Conservation (phyloP, 2,797 vertebrate genomes). For the Etheostoma perlongum region DNA sequence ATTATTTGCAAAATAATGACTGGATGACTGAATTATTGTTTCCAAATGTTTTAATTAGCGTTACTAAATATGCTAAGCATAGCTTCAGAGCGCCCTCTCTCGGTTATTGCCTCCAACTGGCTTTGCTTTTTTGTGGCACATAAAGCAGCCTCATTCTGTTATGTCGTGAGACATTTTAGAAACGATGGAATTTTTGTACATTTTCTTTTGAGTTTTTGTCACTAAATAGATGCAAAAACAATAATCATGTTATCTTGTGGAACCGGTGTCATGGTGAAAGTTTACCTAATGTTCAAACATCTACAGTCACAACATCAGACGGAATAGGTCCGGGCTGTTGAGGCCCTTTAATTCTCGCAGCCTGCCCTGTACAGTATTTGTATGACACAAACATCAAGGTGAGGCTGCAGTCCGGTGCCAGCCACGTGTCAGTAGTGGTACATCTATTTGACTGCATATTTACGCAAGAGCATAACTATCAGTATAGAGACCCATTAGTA, state of each 20-base stretch:
- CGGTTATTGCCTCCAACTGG: constrained; percentile 53
- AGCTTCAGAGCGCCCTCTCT: constrained; percentile 86
- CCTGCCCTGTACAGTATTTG: constrained; percentile 76
- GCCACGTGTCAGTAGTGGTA: constrained; percentile 82
- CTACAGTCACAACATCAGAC: neutral
- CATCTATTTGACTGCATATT: constrained; percentile 88
- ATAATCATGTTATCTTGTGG: neutral
- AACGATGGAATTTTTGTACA: neutral
- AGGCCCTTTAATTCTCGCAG: constrained; percentile 46
- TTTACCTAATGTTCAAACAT: neutral
- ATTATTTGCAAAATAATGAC: constrained; percentile 8
- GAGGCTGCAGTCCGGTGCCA: constrained; percentile 74
- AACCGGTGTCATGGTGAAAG: neutral
- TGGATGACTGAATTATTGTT: constrained; percentile 38
- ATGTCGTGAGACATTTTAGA: constrained; percentile 12
- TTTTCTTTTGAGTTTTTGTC: neutral
- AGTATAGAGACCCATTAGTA: constrained; percentile 84
- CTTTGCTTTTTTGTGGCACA: constrained; percentile 17
- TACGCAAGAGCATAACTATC: constrained; percentile 87
- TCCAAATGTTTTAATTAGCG: constrained; percentile 64
- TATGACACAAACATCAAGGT: constrained; percentile 80
- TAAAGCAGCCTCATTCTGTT: neutral
- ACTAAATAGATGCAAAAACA: neutral
- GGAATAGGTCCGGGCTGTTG: neutral
- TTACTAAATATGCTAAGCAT: constrained; percentile 40